These are phyloP conservation scores for Psilopogon haemacephalus DNA, from an alignment of 2,113 vertebrate species.

Conservation along the genomic window DNA sequence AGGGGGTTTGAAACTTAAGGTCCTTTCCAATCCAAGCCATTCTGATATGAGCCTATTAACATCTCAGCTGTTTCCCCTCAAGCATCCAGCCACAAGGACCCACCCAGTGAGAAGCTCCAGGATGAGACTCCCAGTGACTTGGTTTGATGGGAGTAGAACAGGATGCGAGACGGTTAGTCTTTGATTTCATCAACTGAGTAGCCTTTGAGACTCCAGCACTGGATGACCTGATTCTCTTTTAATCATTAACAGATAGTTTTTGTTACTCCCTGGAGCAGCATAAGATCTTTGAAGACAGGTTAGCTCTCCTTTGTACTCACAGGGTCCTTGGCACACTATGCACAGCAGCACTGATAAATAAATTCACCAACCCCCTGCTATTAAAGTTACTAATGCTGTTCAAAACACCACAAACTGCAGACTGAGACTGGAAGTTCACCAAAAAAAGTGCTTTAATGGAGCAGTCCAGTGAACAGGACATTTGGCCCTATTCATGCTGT, in stretches of 20 bases:
- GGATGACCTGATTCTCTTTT: neutral
- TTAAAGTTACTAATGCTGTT: neutral
- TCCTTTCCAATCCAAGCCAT: too few relatives aligned
- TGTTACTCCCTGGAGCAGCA: rapidly evolving
- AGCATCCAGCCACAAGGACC: too few relatives aligned
- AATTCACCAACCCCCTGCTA: rapidly evolving
- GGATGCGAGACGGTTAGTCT: neutral
- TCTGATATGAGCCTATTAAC: too few relatives aligned
- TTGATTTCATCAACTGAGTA: neutral
- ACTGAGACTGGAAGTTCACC: neutral
- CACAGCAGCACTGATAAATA: neutral
- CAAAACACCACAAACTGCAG: neutral
- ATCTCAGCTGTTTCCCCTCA: neutral
- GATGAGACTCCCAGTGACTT: neutral
- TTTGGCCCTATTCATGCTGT: neutral
- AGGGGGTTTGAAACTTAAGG: too few relatives aligned
- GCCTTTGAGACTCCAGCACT: neutral
- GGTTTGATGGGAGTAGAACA: neutral
- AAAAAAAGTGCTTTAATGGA: neutral
- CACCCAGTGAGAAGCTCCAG: neutral
- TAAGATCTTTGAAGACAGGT: neutral
- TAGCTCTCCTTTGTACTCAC: too few relatives aligned
- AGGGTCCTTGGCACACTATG: rapidly evolving
- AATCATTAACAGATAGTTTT: neutral
- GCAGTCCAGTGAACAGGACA: rapidly evolving